Conservation (phyloP, 2,888 invertebrate species). For the Caradrina clavipalpis region DNA sequence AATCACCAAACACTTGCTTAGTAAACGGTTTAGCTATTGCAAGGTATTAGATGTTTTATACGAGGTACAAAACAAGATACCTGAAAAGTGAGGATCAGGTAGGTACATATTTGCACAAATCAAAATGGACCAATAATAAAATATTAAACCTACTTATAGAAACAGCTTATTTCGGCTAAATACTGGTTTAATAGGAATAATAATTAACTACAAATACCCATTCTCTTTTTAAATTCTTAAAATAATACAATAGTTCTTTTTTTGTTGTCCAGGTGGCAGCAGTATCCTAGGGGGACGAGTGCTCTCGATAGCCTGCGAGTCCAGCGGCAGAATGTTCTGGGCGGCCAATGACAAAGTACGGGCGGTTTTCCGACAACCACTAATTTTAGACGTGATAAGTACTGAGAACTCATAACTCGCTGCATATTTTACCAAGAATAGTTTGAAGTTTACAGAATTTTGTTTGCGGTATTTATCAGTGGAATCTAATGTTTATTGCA, state of each 20-base stretch:
- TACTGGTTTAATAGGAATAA: too few relatives aligned
- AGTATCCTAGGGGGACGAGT: conserved; percentile 92
- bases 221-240: too few relatives aligned
- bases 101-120: too few relatives aligned
- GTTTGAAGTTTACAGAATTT: conserved; percentile 33
- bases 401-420: conserved; percentile 38
- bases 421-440: conserved; percentile 34
- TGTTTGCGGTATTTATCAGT: conserved; percentile 43
- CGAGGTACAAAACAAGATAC: too few relatives aligned
- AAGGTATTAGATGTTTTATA: too few relatives aligned
- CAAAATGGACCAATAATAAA: too few relatives aligned
- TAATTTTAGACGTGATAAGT: conserved; percentile 45
- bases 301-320: conserved; percentile 94
- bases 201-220: too few relatives aligned
- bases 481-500: conserved; percentile 33
- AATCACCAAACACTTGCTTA: too few relatives aligned
- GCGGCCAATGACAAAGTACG: conserved; percentile 94
- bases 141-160: too few relatives aligned
- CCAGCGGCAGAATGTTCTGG: conserved; percentile 95
- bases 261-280: conserved; percentile 81
- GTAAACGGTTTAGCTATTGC: too few relatives aligned
- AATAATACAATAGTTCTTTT: neutral
- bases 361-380: conserved; percentile 23
- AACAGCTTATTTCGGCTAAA: too few relatives aligned
- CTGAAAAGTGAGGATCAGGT: too few relatives aligned